phyloP scores from a whole-genome alignment of 1,140 invertebrate genomes.

The Gryllus bimaculatus region DNA sequence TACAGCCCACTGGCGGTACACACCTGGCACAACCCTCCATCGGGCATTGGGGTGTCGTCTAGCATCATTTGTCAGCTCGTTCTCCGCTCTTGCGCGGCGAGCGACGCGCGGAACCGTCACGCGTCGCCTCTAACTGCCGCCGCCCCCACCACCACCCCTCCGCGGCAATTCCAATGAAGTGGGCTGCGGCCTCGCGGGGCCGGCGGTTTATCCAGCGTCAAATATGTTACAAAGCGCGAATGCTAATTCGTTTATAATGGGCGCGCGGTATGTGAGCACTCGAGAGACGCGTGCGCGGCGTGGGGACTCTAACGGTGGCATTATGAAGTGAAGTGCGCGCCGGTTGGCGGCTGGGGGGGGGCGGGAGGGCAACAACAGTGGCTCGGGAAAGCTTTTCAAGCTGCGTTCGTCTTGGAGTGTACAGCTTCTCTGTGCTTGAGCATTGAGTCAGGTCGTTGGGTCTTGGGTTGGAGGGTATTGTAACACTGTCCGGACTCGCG shows the following conservation, averaged over 20 bases:
- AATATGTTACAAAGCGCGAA: background rate
- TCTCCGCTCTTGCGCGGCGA: too few relatives aligned
- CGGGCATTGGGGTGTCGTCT: too few relatives aligned
- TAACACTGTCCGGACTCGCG: too few relatives aligned
- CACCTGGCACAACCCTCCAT: too few relatives aligned
- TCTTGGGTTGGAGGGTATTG: too few relatives aligned
- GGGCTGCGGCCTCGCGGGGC: background rate
- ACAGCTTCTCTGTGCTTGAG: too few relatives aligned
- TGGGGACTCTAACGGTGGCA: background rate
- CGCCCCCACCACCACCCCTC: too few relatives aligned
- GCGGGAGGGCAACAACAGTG: background rate
- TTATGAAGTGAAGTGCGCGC: background rate
- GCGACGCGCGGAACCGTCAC: background rate
- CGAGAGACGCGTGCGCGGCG: background rate
- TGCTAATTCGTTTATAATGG: slow-evolving; percentile 5
- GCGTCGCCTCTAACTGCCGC: background rate
- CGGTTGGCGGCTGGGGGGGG: background rate
- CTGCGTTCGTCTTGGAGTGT: too few relatives aligned
- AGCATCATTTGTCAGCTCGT: too few relatives aligned
- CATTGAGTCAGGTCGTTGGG: too few relatives aligned
- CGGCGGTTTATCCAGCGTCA: background rate
- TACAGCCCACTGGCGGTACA: too few relatives aligned
- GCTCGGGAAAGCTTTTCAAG: background rate
- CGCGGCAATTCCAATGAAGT: background rate
- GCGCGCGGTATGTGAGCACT: background rate